Conservation (phyloP, 2,888 invertebrate genomes). For the Sipha maydis region DNA sequence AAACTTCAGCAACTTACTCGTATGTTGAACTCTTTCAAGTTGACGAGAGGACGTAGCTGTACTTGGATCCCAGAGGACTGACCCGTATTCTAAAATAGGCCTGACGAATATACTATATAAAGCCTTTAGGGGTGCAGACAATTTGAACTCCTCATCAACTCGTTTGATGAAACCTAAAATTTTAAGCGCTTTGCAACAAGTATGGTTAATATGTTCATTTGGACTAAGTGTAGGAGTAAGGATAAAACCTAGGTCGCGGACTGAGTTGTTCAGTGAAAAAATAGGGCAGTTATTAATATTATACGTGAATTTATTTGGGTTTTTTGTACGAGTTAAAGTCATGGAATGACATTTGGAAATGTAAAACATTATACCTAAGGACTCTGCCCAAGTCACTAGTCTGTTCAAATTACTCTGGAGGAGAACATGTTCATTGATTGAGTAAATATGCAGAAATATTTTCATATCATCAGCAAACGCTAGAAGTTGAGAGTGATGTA, state of each 20-base stretch:
- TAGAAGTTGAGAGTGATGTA: too few species aligned
- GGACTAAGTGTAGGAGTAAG: not conserved
- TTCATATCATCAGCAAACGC: too few species aligned
- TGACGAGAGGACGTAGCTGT: not conserved
- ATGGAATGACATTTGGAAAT: too few species aligned
- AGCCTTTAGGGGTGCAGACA: too few species aligned
- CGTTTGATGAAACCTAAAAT: not conserved
- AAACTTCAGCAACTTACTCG: not conserved
- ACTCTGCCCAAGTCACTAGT: too few species aligned
- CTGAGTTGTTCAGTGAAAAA: not conserved
- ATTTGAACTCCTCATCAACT: not conserved
- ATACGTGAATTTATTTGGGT: not conserved
- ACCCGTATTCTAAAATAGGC: too few species aligned
- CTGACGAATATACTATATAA: not conserved
- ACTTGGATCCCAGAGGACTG: not conserved
- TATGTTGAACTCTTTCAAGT: conserved; percentile 4
- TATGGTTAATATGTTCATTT: not conserved
- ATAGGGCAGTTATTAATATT: not conserved
- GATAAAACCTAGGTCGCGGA: not conserved
- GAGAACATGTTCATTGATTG: too few species aligned
- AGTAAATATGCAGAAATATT: too few species aligned
- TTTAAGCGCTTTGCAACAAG: not conserved
- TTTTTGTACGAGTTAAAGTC: not conserved
- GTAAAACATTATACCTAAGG: too few species aligned
- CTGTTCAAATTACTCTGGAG: too few species aligned